Evolutionary conservation across 2,797 vertebrate genomes (phyloP).

Genomic region (Lithobates sylvaticus): DNA sequence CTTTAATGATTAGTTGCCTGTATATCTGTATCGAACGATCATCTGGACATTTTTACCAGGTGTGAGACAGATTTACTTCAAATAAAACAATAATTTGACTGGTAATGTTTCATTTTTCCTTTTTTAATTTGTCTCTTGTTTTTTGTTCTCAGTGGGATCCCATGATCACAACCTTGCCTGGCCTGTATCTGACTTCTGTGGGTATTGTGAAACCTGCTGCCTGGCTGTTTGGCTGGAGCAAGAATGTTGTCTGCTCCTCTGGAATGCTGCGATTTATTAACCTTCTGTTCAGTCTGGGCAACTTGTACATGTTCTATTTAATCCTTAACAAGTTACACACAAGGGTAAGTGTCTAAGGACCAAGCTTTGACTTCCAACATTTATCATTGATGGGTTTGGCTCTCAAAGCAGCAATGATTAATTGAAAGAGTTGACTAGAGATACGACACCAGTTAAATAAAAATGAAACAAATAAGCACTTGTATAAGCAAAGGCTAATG

Average conservation of each 20-base stretch:
- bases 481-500: no score
- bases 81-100: no score
- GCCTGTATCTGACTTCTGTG: conserved; percentile 90
- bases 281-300: conserved; percentile 93
- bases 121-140: neutral
- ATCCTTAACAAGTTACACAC: conserved; percentile 86
- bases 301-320: conserved; percentile 90
- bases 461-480: no score
- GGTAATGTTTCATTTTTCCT: neutral
- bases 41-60: no score
- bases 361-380: neutral
- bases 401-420: no score
- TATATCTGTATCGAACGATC: no score
- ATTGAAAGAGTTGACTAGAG: no score
- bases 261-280: conserved; percentile 95
- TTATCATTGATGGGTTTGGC: neutral
- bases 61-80: no score
- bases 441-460: no score
- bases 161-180: conserved; percentile 96
- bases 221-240: conserved; percentile 87
- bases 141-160: conserved; percentile 86
- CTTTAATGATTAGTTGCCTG: no score
- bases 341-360: conserved; percentile 78
- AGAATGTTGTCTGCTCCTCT: conserved; percentile 85
- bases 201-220: conserved; percentile 87